phyloP scores from a whole-genome alignment of 2,113 vertebrate genomes.

The Cryptomyrus ogoouensis region DNA sequence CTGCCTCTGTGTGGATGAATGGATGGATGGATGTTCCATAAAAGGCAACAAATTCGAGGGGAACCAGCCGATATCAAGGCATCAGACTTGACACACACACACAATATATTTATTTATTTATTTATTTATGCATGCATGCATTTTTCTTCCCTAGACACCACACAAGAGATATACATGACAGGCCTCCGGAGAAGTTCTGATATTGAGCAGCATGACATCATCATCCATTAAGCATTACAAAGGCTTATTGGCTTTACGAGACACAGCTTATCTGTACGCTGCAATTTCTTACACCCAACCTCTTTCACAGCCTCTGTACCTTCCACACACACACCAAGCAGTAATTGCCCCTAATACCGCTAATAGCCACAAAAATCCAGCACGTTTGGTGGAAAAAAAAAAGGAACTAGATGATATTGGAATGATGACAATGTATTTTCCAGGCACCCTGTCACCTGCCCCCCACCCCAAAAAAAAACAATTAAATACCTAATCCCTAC shows the following conservation, averaged over 20 bases:
- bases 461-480: not conserved
- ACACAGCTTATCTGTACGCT: not conserved
- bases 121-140: too few relatives aligned
- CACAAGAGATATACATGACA: not conserved
- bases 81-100: not conserved
- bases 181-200: not conserved
- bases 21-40: too few relatives aligned
- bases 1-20: too few relatives aligned
- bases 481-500: not conserved
- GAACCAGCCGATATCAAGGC: too few relatives aligned
- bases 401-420: not conserved
- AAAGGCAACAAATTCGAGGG: too few relatives aligned
- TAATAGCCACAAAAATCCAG: not conserved
- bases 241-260: constrained; percentile 3
- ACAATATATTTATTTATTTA: too few relatives aligned
- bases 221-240: not conserved
- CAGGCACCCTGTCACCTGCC: not conserved
- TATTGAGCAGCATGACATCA: not conserved
- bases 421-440: not conserved
- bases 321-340: not conserved
- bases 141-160: not conserved
- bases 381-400: not conserved
- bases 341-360: not conserved
- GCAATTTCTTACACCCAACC: not conserved
- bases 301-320: not conserved